Evolutionary conservation across 2,888 invertebrate species (phyloP), one percentile per base, ranked within the genome.

Genomic region (Blomia tropicalis): DNA sequence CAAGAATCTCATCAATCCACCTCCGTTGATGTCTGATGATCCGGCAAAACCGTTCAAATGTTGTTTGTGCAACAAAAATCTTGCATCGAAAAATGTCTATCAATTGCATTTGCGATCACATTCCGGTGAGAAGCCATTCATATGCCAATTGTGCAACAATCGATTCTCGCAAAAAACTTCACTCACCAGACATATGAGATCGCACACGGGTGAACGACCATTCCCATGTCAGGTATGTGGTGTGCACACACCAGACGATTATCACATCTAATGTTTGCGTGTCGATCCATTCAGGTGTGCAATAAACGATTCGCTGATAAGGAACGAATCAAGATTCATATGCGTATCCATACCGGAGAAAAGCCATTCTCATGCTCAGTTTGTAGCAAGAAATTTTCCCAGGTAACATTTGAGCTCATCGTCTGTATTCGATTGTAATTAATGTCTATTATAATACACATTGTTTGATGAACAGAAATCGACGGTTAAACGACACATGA

Each of bases 121-220:
- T 71, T 79, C 82, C 0, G 84, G 84, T 0, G 79, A 82, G 58
- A 84, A 83, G 73, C 81, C 80, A 31, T 82, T 80, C 73, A 75
- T 77, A 4, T 85, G 85, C 70, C 80, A 81, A 64, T 76, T 81
- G 41, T 87, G 87, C 73, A 81, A 81, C 36, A 82, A 83, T 70
- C 78, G 78, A 68, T 87, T 87, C 72, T 81, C 83, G 7, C 83
- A 85, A 72, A 84, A 84, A 73, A 84, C 85, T 0, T 84, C 85
- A 65, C 78, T 86, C 43, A 83, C 81, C 3, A 74, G 85, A 58
- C 87, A 88, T 71, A 79, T 83, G 63, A 72, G 78, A 70, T 76
- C 71, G 69, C 74, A 75, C 62, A 72, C 71, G 63, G 74, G 74
- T 44, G 67, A 69, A 60, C 66, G 69, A 7, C 69, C 69, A n/a